These are phyloP conservation scores for Sarotherodon lohbergeri DNA, from an alignment of 2,113 vertebrate species.

Conservation along the genomic window DNA sequence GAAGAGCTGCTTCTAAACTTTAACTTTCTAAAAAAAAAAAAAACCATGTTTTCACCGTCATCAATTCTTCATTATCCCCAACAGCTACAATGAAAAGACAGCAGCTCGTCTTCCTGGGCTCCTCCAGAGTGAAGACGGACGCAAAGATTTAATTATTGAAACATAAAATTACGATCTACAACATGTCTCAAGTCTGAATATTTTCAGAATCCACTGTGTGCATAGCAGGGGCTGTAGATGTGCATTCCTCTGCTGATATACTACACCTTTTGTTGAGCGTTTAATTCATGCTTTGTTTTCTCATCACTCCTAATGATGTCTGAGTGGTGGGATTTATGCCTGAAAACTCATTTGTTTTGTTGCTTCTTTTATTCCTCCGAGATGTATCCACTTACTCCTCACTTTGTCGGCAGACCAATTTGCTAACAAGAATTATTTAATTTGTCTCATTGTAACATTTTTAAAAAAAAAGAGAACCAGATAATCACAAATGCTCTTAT, in stretches of 20 bases:
- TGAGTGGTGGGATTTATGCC: not conserved
- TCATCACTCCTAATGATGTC: not conserved
- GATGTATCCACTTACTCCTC: not conserved
- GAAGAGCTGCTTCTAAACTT: not conserved
- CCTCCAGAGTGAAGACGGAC: not conserved
- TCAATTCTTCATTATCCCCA: not conserved
- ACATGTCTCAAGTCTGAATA: not conserved
- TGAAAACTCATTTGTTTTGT: not conserved
- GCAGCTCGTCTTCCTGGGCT: not conserved
- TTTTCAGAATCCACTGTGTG: not conserved
- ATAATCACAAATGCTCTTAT: not conserved
- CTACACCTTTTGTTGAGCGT: not conserved
- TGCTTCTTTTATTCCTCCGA: not conserved
- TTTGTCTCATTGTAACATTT: not conserved
- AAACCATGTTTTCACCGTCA: not conserved
- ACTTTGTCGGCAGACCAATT: not conserved
- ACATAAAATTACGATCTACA: not conserved
- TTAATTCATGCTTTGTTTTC: not conserved
- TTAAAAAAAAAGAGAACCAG: not conserved
- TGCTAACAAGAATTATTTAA: not conserved
- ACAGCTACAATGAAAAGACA: not conserved
- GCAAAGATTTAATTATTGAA: no score
- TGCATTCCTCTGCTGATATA: not conserved
- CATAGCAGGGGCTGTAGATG: not conserved
- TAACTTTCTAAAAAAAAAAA: not conserved